A percentile compares a stretch with the other conserved stretches of the same genome.
Conservation (phyloP, 1,140 invertebrate genomes). For the Drosophila nigrodunni region DNA sequence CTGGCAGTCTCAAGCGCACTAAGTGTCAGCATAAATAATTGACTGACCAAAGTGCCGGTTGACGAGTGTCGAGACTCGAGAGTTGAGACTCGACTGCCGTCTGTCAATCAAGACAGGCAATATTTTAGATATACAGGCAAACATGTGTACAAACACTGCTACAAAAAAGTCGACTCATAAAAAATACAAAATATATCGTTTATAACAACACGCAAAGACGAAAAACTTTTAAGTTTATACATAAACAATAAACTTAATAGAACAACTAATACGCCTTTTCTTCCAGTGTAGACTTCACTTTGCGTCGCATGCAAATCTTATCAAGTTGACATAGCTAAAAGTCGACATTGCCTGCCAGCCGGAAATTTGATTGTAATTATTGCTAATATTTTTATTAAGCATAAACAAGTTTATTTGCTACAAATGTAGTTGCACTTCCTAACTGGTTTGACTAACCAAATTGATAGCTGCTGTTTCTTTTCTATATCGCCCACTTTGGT, state of each 20-base stretch:
- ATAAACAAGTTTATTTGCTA: constrained; percentile 64
- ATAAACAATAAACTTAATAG: too few relatives aligned
- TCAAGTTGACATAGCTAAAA: constrained; percentile 74
- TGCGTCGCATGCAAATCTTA: constrained; percentile 67
- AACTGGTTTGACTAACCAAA: constrained; percentile 54
- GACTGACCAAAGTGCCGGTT: constrained; percentile 65
- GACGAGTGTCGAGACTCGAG: constrained; percentile 53
- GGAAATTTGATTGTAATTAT: constrained; percentile 72
- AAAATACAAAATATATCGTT: too few relatives aligned
- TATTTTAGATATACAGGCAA: constrained; percentile 21
- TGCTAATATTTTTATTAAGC: constrained; percentile 53
- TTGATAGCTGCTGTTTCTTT: constrained; percentile 36
- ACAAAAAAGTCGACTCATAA: too few relatives aligned
- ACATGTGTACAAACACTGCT: not conserved
- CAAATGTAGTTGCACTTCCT: constrained; percentile 11
- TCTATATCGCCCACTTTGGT: constrained; percentile 47
- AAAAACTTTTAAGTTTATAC: too few relatives aligned
- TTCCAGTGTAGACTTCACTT: not conserved
- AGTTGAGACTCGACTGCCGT: constrained; percentile 29
- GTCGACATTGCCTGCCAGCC: constrained; percentile 53
- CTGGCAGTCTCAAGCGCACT: constrained; percentile 60
- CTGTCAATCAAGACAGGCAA: constrained; percentile 38
- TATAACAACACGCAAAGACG: too few relatives aligned
- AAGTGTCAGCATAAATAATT: constrained; percentile 79
- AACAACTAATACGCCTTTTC: too few relatives aligned